Percentiles rank a stretch among this genome's conserved stretches.
Evolutionary conservation across 2,888 invertebrate genomes (phyloP).

Genomic region (Acanthococcus lagerstroemiae): DNA sequence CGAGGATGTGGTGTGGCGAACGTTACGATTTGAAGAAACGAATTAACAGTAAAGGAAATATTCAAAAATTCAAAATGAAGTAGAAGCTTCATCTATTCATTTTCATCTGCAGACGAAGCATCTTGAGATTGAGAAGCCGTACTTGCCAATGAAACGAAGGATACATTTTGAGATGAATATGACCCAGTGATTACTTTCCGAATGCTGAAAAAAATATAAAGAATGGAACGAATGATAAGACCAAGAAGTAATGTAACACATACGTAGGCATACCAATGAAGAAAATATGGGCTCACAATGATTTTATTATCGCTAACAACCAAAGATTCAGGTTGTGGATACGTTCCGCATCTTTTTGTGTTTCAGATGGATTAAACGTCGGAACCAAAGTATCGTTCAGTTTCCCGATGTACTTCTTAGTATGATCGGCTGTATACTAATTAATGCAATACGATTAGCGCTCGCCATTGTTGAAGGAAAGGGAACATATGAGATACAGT

Average conservation of each 20-base stretch:
- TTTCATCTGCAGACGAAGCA: constrained; percentile 4
- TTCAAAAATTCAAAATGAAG: constrained; percentile 8
- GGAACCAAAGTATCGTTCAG: background rate
- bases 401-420: constrained; percentile 4
- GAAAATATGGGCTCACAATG: constrained; percentile 4
- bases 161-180: constrained; percentile 8
- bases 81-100: constrained; percentile 1
- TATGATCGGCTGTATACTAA: background rate
- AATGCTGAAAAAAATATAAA: constrained; percentile 3
- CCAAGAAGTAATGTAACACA: background rate
- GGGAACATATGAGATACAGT: constrained; percentile 3
- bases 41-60: constrained; percentile 5
- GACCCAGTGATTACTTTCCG: constrained; percentile 6
- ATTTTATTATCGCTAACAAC: background rate
- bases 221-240: background rate
- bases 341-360: background rate
- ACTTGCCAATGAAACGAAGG: constrained; percentile 12
- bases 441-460: constrained; percentile 6
- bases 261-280: constrained; percentile 2
- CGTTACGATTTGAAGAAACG: background rate
- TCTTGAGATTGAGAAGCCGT: constrained; percentile 3
- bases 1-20: background rate
- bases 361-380: constrained; percentile 1
- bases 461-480: constrained; percentile 2
- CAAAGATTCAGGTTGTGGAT: background rate